Base-by-base conservation (phyloP, 2,113 vertebrate species). In the Pedetes capensis region DNA sequence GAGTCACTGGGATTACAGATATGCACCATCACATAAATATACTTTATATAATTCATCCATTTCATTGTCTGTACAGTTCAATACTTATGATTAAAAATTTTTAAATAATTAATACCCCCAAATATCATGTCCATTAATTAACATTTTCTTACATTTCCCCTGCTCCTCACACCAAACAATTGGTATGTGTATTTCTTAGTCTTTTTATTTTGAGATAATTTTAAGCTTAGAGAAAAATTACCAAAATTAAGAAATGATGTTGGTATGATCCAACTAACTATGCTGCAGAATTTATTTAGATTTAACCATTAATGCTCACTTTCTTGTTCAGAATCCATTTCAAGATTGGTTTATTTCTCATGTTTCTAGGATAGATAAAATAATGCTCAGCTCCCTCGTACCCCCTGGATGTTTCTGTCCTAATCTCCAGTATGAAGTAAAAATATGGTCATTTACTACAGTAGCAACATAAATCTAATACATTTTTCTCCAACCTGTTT, bases 111-210 rank as follows among this genome's bases (percentile, higher is more conserved):
- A 22, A 44, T 66, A 49, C 27, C 3, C 8, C 14, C 20, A 66
- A 42, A 57, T 75, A 75, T 72, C 17, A 66, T 37, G 6, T 20
- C 0, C 7, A 32, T 86, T 68, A 74, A 20, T 74, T 79, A 25
- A 0, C 9, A 22, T 63, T 51, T 32, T 53, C 11, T n/a, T 22
- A 44, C 5, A 0, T 29, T 25, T 55, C 10, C 4, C 11, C 14
- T 69, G 39, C 0, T 59, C 9, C 27, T 89, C 3, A 29, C 3
- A 3, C 22, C 8, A 80, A 16, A 23, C 3, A 85, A 68, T 1
- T 1, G 42, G 5, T 51, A 27, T 71, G 12, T 49, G 1, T n/a
- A 59, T 25, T 75, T 86, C 49, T 74, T 80, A 29, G 27, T 72
- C 6, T 29, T 78, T 84, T 74, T 39, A 49, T 27, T 61, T 83